Evolutionary conservation across 2,888 invertebrate species (phyloP).

Genomic region (Argyresthia goedartella): DNA sequence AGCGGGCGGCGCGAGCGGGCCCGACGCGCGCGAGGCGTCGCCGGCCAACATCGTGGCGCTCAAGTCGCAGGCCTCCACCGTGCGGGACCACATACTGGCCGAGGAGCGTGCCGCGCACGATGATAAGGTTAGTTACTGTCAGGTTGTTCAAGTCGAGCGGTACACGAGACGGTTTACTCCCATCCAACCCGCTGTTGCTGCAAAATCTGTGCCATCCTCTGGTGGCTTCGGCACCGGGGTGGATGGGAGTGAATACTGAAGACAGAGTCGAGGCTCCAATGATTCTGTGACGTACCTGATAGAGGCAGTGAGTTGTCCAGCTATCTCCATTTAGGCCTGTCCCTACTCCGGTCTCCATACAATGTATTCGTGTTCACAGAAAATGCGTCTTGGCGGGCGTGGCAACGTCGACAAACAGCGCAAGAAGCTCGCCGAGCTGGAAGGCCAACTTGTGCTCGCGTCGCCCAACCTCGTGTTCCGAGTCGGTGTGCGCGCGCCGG

Average conservation of each 20-base stretch:
- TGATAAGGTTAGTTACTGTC: no score
- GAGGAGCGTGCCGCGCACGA: conserved; percentile 79
- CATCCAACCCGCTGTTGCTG: no score
- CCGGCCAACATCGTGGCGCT: conserved; percentile 87
- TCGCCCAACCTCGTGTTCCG: conserved; percentile 91
- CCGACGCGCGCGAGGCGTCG: conserved; percentile 73
- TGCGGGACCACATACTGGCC: conserved; percentile 85
- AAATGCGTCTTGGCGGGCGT: conserved; percentile 71
- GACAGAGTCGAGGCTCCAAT: no score
- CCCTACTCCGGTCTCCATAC: no score
- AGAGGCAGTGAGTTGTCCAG: no score
- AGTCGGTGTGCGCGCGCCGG: conserved; percentile 78
- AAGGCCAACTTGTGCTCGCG: conserved; percentile 90
- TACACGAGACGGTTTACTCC: conserved; percentile 19
- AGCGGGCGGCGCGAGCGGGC: conserved; percentile 65
- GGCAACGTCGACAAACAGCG: conserved; percentile 85
- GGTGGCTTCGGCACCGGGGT: no score
- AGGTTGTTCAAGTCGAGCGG: no score
- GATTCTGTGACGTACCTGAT: no score
- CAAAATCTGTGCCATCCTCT: no score
- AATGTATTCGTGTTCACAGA: conserved; percentile 36
- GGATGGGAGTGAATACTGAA: no score
- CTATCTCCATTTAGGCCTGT: no score
- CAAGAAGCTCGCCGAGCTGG: conserved; percentile 91
- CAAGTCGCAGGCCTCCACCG: conserved; percentile 88